phyloP scores from a whole-genome alignment of 2,888 invertebrate genomes.

The Caenorhabditis sp. region DNA sequence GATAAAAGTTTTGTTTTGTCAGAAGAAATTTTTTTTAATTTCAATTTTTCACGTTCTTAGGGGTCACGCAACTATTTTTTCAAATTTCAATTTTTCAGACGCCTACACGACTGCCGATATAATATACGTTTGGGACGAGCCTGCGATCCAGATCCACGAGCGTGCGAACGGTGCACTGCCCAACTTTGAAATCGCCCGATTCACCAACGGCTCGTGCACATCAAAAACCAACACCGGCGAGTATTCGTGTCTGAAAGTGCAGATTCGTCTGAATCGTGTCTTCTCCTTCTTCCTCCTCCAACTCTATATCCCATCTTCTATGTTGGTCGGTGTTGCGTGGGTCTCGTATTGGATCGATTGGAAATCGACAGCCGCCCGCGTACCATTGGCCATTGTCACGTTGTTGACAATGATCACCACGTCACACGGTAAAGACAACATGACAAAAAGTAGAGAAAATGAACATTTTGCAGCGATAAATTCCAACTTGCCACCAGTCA shows the following conservation, averaged over 20 bases:
- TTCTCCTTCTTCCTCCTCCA: constrained; percentile 71
- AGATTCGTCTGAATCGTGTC: constrained; percentile 65
- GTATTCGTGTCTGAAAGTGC: constrained; percentile 69
- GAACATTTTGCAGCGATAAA: constrained; percentile 62
- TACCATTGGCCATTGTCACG: constrained; percentile 70
- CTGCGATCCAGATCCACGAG: constrained; percentile 75
- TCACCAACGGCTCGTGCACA: constrained; percentile 91
- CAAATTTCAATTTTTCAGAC: constrained; percentile 76
- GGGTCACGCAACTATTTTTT: background rate
- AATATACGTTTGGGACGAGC: constrained; percentile 90
- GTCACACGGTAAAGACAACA: constrained; percentile 58
- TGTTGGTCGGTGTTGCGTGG: constrained; percentile 65
- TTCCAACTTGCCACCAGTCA: constrained; percentile 69
- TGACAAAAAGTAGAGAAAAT: background rate
- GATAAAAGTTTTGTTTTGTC: too few species aligned
- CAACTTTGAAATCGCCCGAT: constrained; percentile 89
- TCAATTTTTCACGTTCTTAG: too few species aligned
- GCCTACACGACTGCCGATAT: constrained; percentile 97
- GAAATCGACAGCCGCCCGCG: constrained; percentile 70
- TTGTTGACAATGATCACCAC: constrained; percentile 70
- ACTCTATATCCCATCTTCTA: constrained; percentile 64
- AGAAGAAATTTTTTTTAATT: too few species aligned
- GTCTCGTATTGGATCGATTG: constrained; percentile 70
- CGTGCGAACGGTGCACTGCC: constrained; percentile 80
- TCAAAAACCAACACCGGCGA: constrained; percentile 93